phyloP scores from a whole-genome alignment of 2,113 vertebrate genomes.

The Ictidomys tridecemlineatus region DNA sequence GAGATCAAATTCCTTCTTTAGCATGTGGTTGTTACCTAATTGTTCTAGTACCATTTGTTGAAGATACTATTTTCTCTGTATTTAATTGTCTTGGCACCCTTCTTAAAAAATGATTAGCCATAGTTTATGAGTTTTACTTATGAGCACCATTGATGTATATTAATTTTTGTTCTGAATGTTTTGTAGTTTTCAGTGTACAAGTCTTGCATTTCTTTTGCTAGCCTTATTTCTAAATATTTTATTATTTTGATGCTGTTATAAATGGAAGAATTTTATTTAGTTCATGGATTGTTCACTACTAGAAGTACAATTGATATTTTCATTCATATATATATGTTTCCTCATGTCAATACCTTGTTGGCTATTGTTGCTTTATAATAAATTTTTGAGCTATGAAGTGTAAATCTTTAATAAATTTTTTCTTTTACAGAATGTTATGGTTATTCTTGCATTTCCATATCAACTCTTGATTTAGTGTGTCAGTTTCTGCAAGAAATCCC shows the following conservation, averaged over 20 bases:
- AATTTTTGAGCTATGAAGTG: background rate
- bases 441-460: background rate
- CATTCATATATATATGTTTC: background rate
- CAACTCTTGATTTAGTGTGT: background rate
- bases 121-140: background rate
- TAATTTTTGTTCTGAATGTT: no score
- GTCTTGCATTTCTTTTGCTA: no score
- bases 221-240: no score
- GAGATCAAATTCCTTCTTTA: background rate
- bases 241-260: no score
- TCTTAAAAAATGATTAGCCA: background rate
- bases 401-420: background rate
- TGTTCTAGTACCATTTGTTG: background rate
- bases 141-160: background rate
- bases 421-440: conserved; percentile 24
- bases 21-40: background rate
- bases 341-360: background rate
- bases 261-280: no score
- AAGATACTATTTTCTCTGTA: background rate
- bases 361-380: background rate
- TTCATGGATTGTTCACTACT: no score
- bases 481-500: background rate
- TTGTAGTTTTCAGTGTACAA: no score
- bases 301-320: no score
- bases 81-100: background rate